These are phyloP conservation scores for Eudyptes chrysolophus DNA, from an alignment of 2,113 vertebrate genomes.

Conservation along the genomic window DNA sequence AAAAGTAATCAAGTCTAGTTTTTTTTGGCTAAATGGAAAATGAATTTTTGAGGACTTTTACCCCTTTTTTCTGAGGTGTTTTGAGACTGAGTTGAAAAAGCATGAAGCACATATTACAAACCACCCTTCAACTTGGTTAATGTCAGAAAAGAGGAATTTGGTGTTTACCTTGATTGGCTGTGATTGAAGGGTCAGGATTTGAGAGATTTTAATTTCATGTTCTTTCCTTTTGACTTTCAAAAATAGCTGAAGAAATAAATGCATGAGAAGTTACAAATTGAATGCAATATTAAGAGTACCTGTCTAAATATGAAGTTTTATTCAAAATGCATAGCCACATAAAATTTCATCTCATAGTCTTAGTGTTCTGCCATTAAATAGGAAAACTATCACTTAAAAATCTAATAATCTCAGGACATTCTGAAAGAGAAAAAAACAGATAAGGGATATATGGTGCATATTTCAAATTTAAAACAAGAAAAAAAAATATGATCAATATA, in stretches of 20 bases:
- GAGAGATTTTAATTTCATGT: background rate
- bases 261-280: background rate
- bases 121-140: accelerated
- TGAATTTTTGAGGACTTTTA: background rate
- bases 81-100: background rate
- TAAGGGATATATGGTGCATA: background rate
- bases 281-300: background rate
- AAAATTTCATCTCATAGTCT: background rate
- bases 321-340: background rate
- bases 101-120: background rate
- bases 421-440: background rate
- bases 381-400: background rate
- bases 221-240: background rate
- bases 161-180: background rate
- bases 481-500: background rate
- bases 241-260: background rate
- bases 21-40: background rate
- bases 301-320: background rate
- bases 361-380: background rate
- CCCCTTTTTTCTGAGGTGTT: background rate
- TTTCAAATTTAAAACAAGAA: background rate
- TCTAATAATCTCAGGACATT: background rate
- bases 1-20: background rate
- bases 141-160: background rate
- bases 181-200: background rate